Conservation (phyloP, 2,113 vertebrate genomes). For the Sula dactylatra region DNA sequence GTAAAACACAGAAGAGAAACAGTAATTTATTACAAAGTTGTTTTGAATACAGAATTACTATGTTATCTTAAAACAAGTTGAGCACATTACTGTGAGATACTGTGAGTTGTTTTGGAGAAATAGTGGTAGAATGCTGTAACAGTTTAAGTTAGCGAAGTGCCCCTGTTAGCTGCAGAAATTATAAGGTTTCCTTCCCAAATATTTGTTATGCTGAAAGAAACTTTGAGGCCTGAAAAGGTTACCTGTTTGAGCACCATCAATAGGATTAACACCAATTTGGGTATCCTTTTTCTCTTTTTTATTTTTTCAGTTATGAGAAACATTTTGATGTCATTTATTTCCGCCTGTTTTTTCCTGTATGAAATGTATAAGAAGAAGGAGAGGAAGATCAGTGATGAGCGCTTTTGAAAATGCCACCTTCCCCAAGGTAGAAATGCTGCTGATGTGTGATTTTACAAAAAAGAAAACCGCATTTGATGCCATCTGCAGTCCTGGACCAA, state of each 20-base stretch:
- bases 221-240: conserved; percentile 6
- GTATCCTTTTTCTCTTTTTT: conserved; percentile 23
- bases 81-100: not conserved
- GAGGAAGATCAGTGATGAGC: not conserved
- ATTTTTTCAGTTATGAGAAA: not conserved
- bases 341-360: not conserved
- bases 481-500: conserved; percentile 53
- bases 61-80: not conserved
- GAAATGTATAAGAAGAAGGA: not conserved
- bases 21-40: not conserved
- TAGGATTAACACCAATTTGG: not conserved
- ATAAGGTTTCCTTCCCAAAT: not conserved
- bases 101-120: not conserved
- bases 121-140: not conserved
- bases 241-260: conserved; percentile 1
- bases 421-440: conserved; percentile 21
- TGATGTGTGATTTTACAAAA: conserved; percentile 26
- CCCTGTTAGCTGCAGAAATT: not conserved
- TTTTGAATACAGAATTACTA: not conserved
- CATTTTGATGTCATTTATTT: not conserved
- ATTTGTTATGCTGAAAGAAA: conserved; percentile 19
- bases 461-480: conserved; percentile 44
- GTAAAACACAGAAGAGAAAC: not conserved
- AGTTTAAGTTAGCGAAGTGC: not conserved
- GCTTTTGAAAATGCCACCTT: conserved; percentile 42